phyloP scores from a whole-genome alignment of 2,113 vertebrate genomes.

The human (Homo sapiens) region GRCh38 chr14:37614001-37614500 shows the following conservation, averaged over 20 bases:
- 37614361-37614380: neutral
- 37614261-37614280: constrained; percentile 20
- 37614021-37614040: neutral
- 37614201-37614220: neutral
- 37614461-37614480: neutral
- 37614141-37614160: neutral
- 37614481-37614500: neutral
- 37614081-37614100: neutral
- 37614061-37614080: neutral
- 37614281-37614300: neutral
- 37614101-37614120: neutral
- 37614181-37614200: neutral
- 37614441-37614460: neutral
- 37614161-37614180: constrained; percentile 32
- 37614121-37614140: neutral
- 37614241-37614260: neutral
- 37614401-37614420: neutral
- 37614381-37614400: neutral
- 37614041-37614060: neutral
- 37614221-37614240: neutral
- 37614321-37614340: neutral
- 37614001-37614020: neutral
- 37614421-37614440: neutral
- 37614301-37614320: neutral
- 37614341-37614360: neutral